phyloP scores from a whole-genome alignment of 2,113 vertebrate genomes.

The Pardalotus punctatus region DNA sequence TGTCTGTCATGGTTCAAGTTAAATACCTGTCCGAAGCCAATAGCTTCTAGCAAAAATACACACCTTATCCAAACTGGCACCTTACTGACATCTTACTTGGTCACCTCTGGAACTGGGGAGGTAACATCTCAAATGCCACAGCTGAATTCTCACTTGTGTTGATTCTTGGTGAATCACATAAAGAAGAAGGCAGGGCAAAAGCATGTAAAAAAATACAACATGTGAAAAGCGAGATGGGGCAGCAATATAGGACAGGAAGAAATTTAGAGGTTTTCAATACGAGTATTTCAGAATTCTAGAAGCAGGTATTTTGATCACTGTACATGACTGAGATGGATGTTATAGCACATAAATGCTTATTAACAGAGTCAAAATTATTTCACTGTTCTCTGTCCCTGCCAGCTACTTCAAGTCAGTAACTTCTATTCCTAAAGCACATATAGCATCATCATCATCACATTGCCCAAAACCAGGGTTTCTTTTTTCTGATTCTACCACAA shows the following conservation, averaged over 20 bases:
- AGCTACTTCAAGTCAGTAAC: not conserved
- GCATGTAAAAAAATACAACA: not conserved
- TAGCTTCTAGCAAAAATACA: not conserved
- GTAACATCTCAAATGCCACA: not conserved
- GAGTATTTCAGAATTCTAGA: not conserved
- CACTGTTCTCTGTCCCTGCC: not conserved
- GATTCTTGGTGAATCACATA: not conserved
- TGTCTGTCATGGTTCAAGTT: not conserved
- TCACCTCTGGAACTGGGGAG: not conserved
- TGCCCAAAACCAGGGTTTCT: not conserved
- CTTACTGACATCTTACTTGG: not conserved
- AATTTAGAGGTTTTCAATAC: not conserved
- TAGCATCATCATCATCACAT: not conserved
- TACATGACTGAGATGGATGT: not conserved
- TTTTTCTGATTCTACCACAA: not conserved
- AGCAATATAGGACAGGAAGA: not conserved
- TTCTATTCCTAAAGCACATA: not conserved
- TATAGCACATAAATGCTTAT: not conserved
- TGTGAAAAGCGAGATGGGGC: rapidly evolving
- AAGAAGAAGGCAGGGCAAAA: not conserved
- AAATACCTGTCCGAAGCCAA: not conserved
- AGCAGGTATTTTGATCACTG: not conserved
- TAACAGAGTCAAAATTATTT: not conserved
- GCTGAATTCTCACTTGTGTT: not conserved
- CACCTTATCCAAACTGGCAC: not conserved